Evolutionary conservation across 2,888 invertebrate species (phyloP).

Genomic region (Euzetes globulus): DNA sequence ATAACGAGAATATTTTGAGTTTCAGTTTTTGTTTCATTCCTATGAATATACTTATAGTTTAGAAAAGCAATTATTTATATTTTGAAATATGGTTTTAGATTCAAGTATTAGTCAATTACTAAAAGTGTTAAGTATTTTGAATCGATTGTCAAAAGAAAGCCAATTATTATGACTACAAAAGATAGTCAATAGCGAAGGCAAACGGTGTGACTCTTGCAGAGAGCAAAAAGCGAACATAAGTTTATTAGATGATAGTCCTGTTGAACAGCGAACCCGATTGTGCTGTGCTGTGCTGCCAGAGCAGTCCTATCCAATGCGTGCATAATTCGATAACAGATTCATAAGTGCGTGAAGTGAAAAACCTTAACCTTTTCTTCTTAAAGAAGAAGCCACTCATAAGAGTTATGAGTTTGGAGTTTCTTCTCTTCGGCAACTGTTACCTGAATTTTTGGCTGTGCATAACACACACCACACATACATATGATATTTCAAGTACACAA

Average conservation of each 20-base stretch:
- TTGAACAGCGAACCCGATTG: background rate
- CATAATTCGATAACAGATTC: constrained; percentile 14
- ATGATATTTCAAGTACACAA: background rate
- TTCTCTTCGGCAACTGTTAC: background rate
- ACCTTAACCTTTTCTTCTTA: constrained; percentile 1
- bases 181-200: too few relatives aligned
- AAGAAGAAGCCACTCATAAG: background rate
- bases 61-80: too few relatives aligned
- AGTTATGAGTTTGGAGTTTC: background rate
- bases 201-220: too few relatives aligned
- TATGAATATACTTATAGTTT: too few relatives aligned
- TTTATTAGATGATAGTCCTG: background rate
- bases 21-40: too few relatives aligned
- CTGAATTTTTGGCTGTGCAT: background rate
- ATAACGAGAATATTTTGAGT: too few relatives aligned
- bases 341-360: constrained; percentile 20
- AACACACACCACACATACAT: background rate
- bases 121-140: too few relatives aligned
- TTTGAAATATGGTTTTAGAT: too few relatives aligned
- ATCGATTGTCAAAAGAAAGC: too few relatives aligned
- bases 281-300: background rate
- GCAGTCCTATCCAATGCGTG: background rate
- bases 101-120: too few relatives aligned
- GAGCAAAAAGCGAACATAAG: background rate
- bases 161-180: too few relatives aligned